Percentiles rank a stretch among this genome's conserved stretches.
Conservation (phyloP, 2,797 vertebrate species). For the Hydrophis major region DNA sequence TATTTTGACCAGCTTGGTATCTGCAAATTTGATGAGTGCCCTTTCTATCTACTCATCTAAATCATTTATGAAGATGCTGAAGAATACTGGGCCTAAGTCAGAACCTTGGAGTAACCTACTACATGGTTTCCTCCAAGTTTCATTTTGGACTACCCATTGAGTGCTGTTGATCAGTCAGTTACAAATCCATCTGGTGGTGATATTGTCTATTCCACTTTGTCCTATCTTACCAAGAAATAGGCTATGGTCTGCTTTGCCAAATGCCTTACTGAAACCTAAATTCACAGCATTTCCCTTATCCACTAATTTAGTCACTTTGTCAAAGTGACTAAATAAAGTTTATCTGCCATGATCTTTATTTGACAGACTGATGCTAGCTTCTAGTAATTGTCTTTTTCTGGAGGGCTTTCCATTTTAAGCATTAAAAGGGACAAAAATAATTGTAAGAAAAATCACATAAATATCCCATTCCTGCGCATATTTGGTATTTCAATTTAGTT, state of each 20-base stretch:
- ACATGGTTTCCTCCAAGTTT: background rate
- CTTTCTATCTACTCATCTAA: background rate
- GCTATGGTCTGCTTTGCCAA: background rate
- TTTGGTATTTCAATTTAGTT: slow-evolving; percentile 22
- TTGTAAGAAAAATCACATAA: background rate
- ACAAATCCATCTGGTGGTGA: background rate
- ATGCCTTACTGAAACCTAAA: background rate
- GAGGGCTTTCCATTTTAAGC: background rate
- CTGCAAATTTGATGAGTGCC: background rate
- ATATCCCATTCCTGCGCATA: background rate
- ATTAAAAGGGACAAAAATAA: slow-evolving; percentile 24
- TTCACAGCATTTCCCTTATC: background rate
- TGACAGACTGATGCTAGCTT: background rate
- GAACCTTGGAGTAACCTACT: background rate
- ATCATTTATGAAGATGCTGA: background rate
- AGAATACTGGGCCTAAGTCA: background rate
- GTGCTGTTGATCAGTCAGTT: background rate
- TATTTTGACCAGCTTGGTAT: background rate
- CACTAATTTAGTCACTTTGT: background rate
- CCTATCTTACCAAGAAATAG: background rate
- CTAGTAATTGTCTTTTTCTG: background rate
- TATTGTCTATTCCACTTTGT: background rate
- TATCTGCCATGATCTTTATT: background rate
- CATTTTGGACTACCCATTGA: background rate
- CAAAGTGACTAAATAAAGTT: background rate